Evolutionary conservation across 2,888 invertebrate genomes (phyloP), one percentile per base, ranked within the genome.

Genomic region (Encarsia formosa): DNA sequence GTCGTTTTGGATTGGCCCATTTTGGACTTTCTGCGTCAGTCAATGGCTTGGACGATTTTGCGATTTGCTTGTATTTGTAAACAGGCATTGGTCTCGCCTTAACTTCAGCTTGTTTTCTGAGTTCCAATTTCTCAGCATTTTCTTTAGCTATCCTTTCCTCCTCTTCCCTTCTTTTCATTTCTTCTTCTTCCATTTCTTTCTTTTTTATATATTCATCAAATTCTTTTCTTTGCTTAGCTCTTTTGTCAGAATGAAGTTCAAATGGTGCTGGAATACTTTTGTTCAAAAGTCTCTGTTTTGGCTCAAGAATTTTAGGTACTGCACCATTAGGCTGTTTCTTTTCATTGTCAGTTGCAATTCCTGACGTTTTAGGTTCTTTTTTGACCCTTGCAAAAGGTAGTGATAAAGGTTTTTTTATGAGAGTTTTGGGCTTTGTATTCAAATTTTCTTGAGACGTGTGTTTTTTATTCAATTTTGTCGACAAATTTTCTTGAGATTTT

Each of bases 1-100:
- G 53, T 26, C 47, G 29, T 23, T 56, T 60, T 19, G 53, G 60
- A 11, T 44, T 47, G 4, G 59, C 49, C 62, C 67, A 67, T 2
- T 60, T 66, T 0, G 86, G 86, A 54, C 85, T 85, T 47, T 81
- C 77, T 1, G 88, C 84, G 16, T 78, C 75, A 2, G 87, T 88
- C 2, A 86, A 63, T 5, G 78, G 77, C 38, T 75, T 76, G 0
- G 62, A 63, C 2, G 82, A 79, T 48, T 78, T 80, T 45, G 78
- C 73, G 13, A 82, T 75, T 19, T 77, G 63, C 59, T 83, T 70
- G 11, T 78, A 76, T 53, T 77, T 76, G 51, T 74, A 76, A 9
- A 71, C 70, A 15, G 80, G 80, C 43, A 82, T 77, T 2, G 86
- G 85, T 59, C 81, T 80, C 0, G 86, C 83, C 68, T 83, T 84